Conservation (phyloP, 64 coral and sea anemone genomes). For the Porites australiensis region DNA sequence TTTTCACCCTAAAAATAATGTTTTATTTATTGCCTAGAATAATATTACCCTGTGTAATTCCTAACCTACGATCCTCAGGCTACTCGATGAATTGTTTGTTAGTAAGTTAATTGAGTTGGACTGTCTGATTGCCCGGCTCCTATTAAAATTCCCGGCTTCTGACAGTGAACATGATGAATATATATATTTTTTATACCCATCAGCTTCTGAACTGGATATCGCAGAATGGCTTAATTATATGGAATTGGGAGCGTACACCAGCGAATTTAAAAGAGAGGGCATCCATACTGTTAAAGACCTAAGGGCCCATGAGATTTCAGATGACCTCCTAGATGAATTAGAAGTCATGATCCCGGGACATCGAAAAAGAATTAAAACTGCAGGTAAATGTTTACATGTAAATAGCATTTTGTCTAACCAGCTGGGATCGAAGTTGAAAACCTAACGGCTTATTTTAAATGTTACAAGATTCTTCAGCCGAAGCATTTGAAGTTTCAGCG, state of each 20-base stretch:
- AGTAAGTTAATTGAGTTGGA: no score
- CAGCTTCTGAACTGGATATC: conserved; percentile 19
- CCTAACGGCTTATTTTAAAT: background rate
- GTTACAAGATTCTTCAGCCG: no score
- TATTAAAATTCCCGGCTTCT: no score
- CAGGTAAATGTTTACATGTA: conserved; percentile 13
- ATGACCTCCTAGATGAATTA: background rate
- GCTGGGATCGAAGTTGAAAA: background rate
- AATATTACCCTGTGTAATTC: no score
- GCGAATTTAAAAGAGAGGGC: background rate
- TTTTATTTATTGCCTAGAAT: no score
- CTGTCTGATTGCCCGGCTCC: no score
- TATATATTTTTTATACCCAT: no score
- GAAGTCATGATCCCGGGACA: conserved; percentile 42
- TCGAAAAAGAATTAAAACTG: conserved; percentile 18
- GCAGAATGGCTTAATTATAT: background rate
- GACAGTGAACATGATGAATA: no score
- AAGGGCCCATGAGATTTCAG: background rate
- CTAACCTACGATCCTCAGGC: no score
- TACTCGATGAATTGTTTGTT: no score
- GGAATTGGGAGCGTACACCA: background rate
- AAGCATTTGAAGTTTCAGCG: no score
- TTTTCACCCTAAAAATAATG: no score
- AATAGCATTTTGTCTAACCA: background rate
- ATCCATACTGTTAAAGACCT: background rate